A percentile compares a stretch with the other conserved stretches of the same genome.
These are phyloP conservation scores for Drosophila vallismaia DNA, from an alignment of 2,888 invertebrate species.

Conservation along the genomic window DNA sequence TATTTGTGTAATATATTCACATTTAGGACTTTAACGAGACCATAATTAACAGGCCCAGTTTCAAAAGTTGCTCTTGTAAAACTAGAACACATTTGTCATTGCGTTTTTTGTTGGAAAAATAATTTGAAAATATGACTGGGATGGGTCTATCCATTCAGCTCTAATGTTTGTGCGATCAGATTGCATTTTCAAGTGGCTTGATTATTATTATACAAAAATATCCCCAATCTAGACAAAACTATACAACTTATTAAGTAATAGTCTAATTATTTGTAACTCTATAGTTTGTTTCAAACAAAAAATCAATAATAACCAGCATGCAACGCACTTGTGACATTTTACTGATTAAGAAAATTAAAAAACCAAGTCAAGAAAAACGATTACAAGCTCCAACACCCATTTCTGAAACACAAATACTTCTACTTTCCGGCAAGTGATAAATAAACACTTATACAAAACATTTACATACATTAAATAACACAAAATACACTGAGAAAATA, in stretches of 20 bases:
- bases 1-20: constrained; percentile 27
- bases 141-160: background rate
- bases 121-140: background rate
- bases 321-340: constrained; percentile 38
- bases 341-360: constrained; percentile 53
- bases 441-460: constrained; percentile 6
- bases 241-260: background rate
- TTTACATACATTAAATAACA: constrained; percentile 16
- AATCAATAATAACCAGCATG: background rate
- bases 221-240: background rate
- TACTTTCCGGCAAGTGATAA: constrained; percentile 3
- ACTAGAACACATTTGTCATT: constrained; percentile 25
- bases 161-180: background rate
- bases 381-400: constrained; percentile 7
- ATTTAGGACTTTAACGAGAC: constrained; percentile 34
- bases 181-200: background rate
- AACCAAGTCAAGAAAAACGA: constrained; percentile 23
- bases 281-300: background rate
- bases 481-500: too few relatives aligned
- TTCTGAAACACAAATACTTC: constrained; percentile 3
- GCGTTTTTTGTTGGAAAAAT: background rate
- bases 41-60: constrained; percentile 30
- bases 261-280: background rate
- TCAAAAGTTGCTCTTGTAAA: constrained; percentile 12
- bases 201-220: background rate